Conservation (phyloP, 2,888 invertebrate genomes). For the Spatulosminthurus flaviceps region DNA sequence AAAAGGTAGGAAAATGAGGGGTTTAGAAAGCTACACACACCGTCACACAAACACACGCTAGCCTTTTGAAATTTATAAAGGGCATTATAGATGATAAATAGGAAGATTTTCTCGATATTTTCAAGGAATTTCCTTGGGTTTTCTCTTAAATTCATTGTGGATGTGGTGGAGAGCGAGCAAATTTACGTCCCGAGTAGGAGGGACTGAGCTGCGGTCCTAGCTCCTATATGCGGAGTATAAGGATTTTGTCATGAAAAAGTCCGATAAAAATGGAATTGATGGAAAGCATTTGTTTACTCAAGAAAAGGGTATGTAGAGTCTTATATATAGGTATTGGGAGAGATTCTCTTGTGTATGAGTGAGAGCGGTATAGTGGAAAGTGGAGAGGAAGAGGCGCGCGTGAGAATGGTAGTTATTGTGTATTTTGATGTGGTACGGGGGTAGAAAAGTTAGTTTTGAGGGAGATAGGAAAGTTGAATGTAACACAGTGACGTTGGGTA, state of each 20-base stretch:
- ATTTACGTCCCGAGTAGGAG: neutral
- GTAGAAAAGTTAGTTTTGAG: conserved; percentile 31
- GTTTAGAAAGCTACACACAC: neutral
- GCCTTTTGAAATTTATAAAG: neutral
- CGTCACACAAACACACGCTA: too few species aligned
- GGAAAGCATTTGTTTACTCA: conserved; percentile 42
- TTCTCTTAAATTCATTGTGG: conserved; percentile 3
- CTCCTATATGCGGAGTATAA: neutral
- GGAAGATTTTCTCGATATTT: conserved; percentile 20
- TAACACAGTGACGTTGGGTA: conserved; percentile 28
- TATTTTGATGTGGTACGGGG: conserved; percentile 18
- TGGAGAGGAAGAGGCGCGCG: conserved; percentile 20
- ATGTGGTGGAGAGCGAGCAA: neutral
- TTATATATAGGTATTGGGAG: conserved; percentile 9
- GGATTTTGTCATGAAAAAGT: conserved; percentile 15
- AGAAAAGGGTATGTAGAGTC: conserved; percentile 13
- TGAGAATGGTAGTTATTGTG: conserved; percentile 1
- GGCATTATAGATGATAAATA: conserved; percentile 5
- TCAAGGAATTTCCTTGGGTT: neutral
- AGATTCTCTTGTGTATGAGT: neutral
- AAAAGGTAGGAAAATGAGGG: neutral
- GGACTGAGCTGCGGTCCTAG: too few species aligned
- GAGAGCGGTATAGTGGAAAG: neutral
- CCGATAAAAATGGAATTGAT: conserved; percentile 29
- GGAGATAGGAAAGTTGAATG: conserved; percentile 34